phyloP scores from a whole-genome alignment of 2,888 invertebrate genomes.

The Eilema depressum region DNA sequence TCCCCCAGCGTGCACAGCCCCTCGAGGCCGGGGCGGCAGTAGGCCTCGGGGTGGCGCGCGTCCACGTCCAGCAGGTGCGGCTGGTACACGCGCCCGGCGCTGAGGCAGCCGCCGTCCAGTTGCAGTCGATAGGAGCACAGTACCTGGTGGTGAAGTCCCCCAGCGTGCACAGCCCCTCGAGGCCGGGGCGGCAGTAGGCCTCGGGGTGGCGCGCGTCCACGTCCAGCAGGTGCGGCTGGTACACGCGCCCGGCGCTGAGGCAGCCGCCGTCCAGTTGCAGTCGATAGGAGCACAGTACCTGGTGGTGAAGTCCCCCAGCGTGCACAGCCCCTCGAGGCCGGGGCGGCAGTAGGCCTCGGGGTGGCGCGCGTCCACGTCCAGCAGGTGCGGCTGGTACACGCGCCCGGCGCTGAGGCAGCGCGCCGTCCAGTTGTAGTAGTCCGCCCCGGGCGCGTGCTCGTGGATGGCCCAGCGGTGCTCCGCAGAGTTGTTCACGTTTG shows the following conservation, averaged over 20 bases:
- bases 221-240: conserved; percentile 92
- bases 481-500: conserved; percentile 90
- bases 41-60: conserved; percentile 85
- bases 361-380: conserved; percentile 88
- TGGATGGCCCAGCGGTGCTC: conserved; percentile 95
- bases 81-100: conserved; percentile 91
- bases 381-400: conserved; percentile 91
- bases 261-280: conserved; percentile 96
- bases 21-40: conserved; percentile 86
- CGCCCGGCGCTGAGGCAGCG: conserved; percentile 93
- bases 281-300: conserved; percentile 75
- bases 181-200: conserved; percentile 85
- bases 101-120: conserved; percentile 96
- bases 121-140: too few species aligned
- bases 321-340: conserved; percentile 88
- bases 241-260: conserved; percentile 90
- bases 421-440: conserved; percentile 96
- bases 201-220: conserved; percentile 87
- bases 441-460: conserved; percentile 92
- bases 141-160: conserved; percentile 92
- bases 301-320: conserved; percentile 92
- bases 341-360: conserved; percentile 87
- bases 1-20: conserved; percentile 93
- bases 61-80: conserved; percentile 91
- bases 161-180: conserved; percentile 89